These are phyloP conservation scores for Crematogaster levior DNA, from an alignment of 2,888 invertebrate genomes.

Conservation along the genomic window DNA sequence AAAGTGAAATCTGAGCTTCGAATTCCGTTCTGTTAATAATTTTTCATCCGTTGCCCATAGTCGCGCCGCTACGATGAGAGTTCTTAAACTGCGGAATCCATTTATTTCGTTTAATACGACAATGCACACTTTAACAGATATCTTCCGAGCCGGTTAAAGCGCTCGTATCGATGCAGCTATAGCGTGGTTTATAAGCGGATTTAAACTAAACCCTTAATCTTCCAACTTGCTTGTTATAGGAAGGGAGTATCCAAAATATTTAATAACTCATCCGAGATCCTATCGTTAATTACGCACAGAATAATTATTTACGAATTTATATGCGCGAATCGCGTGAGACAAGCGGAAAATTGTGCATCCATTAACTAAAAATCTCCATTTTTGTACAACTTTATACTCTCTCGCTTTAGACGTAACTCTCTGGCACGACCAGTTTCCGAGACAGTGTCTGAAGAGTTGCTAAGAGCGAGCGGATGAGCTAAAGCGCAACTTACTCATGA, in stretches of 20 bases:
- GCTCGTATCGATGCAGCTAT: neutral
- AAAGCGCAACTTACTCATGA: conserved; percentile 61
- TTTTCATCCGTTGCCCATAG: neutral
- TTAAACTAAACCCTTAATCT: conserved; percentile 18
- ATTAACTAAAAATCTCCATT: conserved; percentile 38
- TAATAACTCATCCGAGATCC: neutral
- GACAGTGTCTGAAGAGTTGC: conserved; percentile 64
- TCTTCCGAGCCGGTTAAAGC: conserved; percentile 6
- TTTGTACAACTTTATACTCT: conserved; percentile 31
- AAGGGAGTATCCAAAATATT: neutral
- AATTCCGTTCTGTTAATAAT: neutral
- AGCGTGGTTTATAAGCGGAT: conserved; percentile 13
- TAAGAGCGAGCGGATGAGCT: conserved; percentile 50
- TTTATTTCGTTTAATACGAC: conserved; percentile 15
- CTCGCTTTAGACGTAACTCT: conserved; percentile 38
- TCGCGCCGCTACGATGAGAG: neutral
- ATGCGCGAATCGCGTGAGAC: neutral
- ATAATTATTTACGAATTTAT: neutral
- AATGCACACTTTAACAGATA: conserved; percentile 27
- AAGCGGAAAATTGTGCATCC: conserved; percentile 3
- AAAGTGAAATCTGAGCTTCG: conserved; percentile 44
- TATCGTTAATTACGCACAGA: neutral
- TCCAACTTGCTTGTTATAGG: neutral
- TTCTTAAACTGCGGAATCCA: conserved; percentile 23
- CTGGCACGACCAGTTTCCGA: conserved; percentile 36